These are phyloP conservation scores for Selene dorsalis DNA, from an alignment of 2,797 vertebrate species.

Conservation along the genomic window DNA sequence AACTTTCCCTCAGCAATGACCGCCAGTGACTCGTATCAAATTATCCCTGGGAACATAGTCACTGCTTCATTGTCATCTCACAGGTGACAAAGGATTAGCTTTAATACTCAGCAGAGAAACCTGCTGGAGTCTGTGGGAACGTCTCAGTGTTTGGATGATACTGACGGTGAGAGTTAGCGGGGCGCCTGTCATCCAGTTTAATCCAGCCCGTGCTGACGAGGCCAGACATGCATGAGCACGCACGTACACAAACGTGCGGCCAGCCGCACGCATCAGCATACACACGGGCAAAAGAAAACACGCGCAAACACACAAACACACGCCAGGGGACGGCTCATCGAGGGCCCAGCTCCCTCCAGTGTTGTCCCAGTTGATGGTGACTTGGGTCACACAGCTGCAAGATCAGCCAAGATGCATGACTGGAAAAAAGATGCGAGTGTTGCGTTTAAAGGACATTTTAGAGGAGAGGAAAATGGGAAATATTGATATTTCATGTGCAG, in stretches of 20 bases:
- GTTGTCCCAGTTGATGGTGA: conserved; percentile 72
- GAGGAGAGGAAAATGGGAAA: neutral
- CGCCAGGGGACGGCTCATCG: conserved; percentile 42
- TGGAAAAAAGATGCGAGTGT: conserved; percentile 25
- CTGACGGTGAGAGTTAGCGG: conserved; percentile 63
- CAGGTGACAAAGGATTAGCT: conserved; percentile 76
- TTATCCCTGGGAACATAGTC: conserved; percentile 66
- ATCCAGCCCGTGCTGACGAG: conserved; percentile 70
- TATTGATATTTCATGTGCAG: neutral
- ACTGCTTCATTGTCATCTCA: conserved; percentile 57
- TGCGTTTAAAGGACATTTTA: neutral
- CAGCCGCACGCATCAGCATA: conserved; percentile 40
- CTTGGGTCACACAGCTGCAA: conserved; percentile 81
- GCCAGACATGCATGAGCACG: conserved; percentile 37
- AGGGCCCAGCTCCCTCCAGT: conserved; percentile 60
- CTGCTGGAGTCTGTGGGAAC: conserved; percentile 83
- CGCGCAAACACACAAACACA: conserved; percentile 60
- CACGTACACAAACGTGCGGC: conserved; percentile 39
- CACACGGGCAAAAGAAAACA: conserved; percentile 67
- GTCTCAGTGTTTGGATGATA: conserved; percentile 70
- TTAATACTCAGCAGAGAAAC: conserved; percentile 67
- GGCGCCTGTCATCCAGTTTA: conserved; percentile 67
- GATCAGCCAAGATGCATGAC: conserved; percentile 19
- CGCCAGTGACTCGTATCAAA: conserved; percentile 60
- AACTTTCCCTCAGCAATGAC: conserved; percentile 56